Conservation (phyloP, 2,888 invertebrate species). For the Dicycla oo region DNA sequence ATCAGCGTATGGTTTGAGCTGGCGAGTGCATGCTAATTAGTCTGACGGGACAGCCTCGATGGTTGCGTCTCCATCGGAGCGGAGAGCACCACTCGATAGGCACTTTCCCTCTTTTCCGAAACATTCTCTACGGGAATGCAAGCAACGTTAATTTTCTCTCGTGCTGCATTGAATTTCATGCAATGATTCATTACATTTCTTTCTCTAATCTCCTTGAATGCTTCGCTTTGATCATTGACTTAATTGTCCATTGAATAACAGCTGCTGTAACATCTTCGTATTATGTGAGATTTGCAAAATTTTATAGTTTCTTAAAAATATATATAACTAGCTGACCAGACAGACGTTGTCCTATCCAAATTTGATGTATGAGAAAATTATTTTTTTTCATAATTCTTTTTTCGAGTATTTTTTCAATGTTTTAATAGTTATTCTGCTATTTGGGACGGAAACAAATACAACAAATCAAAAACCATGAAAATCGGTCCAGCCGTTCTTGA, state of each 20-base stretch:
- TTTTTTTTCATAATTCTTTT: too few relatives aligned
- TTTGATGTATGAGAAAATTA: too few relatives aligned
- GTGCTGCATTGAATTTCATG: conserved; percentile 60
- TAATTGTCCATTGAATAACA: conserved; percentile 59
- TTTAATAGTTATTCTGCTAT: too few relatives aligned
- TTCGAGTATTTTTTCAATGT: too few relatives aligned
- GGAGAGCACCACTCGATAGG: conserved; percentile 61
- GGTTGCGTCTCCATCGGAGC: conserved; percentile 71
- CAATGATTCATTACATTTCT: conserved; percentile 55
- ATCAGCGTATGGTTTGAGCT: conserved; percentile 51
- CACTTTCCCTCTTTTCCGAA: conserved; percentile 85
- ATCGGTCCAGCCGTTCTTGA: too few relatives aligned
- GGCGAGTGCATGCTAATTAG: conserved; percentile 56
- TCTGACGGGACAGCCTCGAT: conserved; percentile 39
- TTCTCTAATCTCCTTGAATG: conserved; percentile 45
- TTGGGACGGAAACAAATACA: too few relatives aligned
- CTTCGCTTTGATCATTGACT: conserved; percentile 49
- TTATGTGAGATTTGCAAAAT: conserved; percentile 19
- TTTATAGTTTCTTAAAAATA: conserved; percentile 9
- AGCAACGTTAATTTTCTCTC: conserved; percentile 69
- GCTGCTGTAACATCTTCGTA: conserved; percentile 37
- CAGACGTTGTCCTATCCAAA: too few relatives aligned
- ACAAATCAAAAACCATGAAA: too few relatives aligned
- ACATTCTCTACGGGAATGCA: conserved; percentile 71
- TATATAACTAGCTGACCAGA: too few relatives aligned